Evolutionary conservation across 2,888 invertebrate genomes (phyloP), one percentile per base, ranked within the genome.

Genomic region (Eristalinus aeneus): DNA sequence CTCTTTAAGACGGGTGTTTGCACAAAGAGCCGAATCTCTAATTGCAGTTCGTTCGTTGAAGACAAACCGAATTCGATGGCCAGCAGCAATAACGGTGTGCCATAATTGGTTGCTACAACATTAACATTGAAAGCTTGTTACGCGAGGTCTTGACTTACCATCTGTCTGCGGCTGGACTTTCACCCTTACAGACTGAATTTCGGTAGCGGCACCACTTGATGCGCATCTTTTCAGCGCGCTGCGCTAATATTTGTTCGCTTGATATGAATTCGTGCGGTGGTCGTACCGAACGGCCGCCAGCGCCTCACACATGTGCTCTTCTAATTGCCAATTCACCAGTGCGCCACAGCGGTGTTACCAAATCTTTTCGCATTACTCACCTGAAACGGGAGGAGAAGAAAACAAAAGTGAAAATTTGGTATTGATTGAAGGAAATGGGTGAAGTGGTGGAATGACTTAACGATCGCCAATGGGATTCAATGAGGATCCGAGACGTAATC

Each of bases 331-430:
- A 23, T 34, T 58, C 22, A 16, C 2, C 10, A 12, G 2, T 60
- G 5, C 10, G 27, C 23, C 27, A 53, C 11, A 32, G 36, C 12
- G 27, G 16, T 31, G 12, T 63, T 72, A 64, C 53, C 63, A 60
- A 77, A 73, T 67, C 16, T 75, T 34, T 22, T 73, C 27, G 53
- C 53, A 20, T 53, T 71, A 72, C 85, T 85, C 76, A 85, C 85
- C 85, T 85, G 85, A 46, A 72, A 72, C 60, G 56, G 69, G 11
- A 83, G 74, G 60, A 31, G 36, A 80, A 61, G 27, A 71, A 72
- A 39, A 77, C 22, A 39, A 68, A 83, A 73, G 61, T 75, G 60
- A 79, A 83, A 84, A 79, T 79, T n/a, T 75, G 64, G 46, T 75
- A 63, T 61, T 78, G 64, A 53, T 69, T 36, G 23, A 27, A 23